Evolutionary conservation across 2,888 invertebrate species (phyloP).

Genomic region (Strigamia transsilvanica): DNA sequence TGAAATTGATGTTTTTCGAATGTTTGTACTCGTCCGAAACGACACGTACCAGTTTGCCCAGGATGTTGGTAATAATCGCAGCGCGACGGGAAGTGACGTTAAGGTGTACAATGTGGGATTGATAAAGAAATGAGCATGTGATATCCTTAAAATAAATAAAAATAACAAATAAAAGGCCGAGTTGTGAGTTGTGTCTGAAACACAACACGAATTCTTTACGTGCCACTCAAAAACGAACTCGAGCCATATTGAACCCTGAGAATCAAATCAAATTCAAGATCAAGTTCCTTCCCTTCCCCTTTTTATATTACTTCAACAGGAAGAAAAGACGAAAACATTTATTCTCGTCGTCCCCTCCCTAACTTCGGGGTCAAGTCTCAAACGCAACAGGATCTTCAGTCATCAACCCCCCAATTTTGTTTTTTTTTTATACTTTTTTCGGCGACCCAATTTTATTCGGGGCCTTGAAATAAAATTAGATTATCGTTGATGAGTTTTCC

Average conservation of each 20-base stretch:
- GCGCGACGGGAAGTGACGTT: constrained; percentile 18
- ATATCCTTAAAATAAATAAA: constrained; percentile 7
- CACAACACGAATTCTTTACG: not conserved
- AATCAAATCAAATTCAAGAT: constrained; percentile 37
- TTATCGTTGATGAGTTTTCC: not conserved
- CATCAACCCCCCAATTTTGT: not conserved
- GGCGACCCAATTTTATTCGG: too few species aligned
- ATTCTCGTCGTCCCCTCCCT: constrained; percentile 1
- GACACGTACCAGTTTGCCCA: not conserved
- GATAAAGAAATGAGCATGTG: constrained; percentile 2
- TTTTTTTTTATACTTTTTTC: too few species aligned
- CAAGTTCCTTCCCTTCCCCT: not conserved
- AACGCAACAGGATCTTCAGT: constrained; percentile 6
- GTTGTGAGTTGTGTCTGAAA: not conserved
- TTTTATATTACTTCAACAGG: constrained; percentile 18
- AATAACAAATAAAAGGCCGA: not conserved
- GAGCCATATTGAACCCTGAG: not conserved
- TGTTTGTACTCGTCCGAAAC: constrained; percentile 11
- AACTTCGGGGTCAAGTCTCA: not conserved
- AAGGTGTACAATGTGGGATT: not conserved
- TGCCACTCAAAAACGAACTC: not conserved
- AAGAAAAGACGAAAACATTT: not conserved
- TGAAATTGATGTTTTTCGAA: constrained; percentile 41
- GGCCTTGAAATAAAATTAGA: too few species aligned
- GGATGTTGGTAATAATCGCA: constrained; percentile 24